phyloP scores from a whole-genome alignment of 2,113 vertebrate species.

The Chlorocebus sabaeus region DNA sequence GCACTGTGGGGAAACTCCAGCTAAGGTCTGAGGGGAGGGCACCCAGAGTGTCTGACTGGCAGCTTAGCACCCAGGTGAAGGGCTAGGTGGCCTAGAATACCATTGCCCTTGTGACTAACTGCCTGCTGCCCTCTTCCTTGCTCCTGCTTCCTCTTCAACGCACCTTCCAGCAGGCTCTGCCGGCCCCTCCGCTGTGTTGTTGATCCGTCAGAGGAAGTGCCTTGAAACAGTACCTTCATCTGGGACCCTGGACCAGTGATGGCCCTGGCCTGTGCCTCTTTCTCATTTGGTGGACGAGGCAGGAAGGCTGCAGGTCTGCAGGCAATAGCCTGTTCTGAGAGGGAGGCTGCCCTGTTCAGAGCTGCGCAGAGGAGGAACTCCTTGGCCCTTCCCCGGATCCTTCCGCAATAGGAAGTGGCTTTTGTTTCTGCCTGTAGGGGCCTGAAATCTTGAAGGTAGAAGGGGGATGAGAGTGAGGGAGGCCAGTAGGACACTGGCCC shows the following conservation, averaged over 20 bases:
- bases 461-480: background rate
- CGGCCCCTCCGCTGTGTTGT: background rate
- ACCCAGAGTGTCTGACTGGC: background rate
- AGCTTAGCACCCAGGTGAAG: background rate
- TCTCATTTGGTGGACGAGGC: background rate
- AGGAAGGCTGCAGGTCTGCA: background rate
- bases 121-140: background rate
- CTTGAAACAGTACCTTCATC: background rate
- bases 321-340: background rate
- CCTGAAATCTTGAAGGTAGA: background rate
- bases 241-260: background rate
- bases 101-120: background rate
- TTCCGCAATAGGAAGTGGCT: slow-evolving; percentile 24
- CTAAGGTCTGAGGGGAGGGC: background rate
- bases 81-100: background rate
- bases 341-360: background rate
- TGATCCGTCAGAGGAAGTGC: background rate
- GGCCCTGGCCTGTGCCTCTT: background rate
- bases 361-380: background rate
- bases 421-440: slow-evolving; percentile 21
- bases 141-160: background rate
- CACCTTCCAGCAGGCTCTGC: background rate
- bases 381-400: background rate
- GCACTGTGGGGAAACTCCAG: background rate
- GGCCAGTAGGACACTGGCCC: background rate